Percentiles rank a stretch among this genome's conserved stretches.
phyloP scores from a whole-genome alignment of 2,888 invertebrate genomes.

The Aphrophora alni region DNA sequence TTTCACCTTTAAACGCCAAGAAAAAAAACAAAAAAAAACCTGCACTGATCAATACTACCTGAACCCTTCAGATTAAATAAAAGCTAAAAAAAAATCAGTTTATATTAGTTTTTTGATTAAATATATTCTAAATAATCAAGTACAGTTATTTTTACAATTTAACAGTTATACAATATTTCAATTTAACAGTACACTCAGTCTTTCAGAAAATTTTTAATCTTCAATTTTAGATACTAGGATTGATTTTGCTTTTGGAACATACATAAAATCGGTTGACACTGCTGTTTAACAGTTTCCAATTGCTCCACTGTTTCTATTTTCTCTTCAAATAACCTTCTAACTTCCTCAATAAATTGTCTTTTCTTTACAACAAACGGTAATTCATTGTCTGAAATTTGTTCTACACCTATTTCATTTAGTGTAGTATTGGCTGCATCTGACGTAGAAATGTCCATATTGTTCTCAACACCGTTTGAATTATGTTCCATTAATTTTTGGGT shows the following conservation, averaged over 20 bases:
- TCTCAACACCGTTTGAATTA: neutral
- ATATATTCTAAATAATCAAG: too few species aligned
- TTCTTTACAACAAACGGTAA: neutral
- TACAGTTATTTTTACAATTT: too few species aligned
- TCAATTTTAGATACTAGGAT: too few species aligned
- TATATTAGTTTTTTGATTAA: too few species aligned
- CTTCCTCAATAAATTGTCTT: neutral
- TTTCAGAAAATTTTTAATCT: too few species aligned
- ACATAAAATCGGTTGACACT: neutral
- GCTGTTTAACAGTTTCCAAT: neutral
- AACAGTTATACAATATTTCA: too few species aligned
- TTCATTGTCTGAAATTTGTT: neutral
- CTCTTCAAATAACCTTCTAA: neutral
- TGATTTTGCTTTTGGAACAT: neutral
- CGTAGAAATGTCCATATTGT: neutral
- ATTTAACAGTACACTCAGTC: too few species aligned
- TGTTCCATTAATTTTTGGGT: neutral
- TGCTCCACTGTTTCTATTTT: neutral
- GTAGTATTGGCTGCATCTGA: neutral
- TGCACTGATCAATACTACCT: too few species aligned
- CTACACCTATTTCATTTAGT: neutral
- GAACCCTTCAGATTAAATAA: too few species aligned
- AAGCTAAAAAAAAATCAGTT: too few species aligned
- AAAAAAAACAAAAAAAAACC: too few species aligned
- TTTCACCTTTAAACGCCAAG: too few species aligned